phyloP scores from a whole-genome alignment of 2,888 invertebrate species.

The Norana najaformis region DNA sequence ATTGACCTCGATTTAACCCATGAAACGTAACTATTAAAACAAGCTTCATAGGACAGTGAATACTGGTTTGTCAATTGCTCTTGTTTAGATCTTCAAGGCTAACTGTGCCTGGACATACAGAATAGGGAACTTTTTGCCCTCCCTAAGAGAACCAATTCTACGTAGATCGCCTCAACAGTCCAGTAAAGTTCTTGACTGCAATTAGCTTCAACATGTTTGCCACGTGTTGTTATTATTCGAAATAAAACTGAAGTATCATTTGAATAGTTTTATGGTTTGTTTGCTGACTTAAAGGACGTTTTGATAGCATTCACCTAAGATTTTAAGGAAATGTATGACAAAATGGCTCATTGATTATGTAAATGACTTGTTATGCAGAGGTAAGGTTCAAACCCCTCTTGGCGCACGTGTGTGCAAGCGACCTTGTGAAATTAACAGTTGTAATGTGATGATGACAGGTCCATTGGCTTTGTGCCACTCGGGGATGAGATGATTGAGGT shows the following conservation, averaged over 20 bases:
- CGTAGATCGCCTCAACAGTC: neutral
- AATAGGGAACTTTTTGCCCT: too few species aligned
- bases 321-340: neutral
- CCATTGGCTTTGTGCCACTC: too few species aligned
- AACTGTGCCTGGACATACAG: too few species aligned
- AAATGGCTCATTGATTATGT: neutral
- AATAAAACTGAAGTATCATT: neutral
- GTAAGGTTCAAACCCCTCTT: neutral
- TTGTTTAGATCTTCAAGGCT: too few species aligned
- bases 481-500: too few species aligned
- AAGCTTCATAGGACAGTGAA: too few species aligned
- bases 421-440: too few species aligned
- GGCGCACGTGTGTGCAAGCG: neutral
- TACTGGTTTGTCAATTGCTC: too few species aligned
- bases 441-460: too few species aligned
- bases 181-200: neutral
- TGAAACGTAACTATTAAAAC: too few species aligned
- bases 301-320: neutral
- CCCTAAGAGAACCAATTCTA: too few species aligned
- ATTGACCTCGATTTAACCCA: too few species aligned
- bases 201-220: neutral
- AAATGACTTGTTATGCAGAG: neutral
- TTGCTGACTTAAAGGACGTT: neutral
- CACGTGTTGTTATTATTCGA: neutral
- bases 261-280: neutral